phyloP scores from a whole-genome alignment of 2,797 vertebrate genomes.

The Tauraco hartlaubi region DNA sequence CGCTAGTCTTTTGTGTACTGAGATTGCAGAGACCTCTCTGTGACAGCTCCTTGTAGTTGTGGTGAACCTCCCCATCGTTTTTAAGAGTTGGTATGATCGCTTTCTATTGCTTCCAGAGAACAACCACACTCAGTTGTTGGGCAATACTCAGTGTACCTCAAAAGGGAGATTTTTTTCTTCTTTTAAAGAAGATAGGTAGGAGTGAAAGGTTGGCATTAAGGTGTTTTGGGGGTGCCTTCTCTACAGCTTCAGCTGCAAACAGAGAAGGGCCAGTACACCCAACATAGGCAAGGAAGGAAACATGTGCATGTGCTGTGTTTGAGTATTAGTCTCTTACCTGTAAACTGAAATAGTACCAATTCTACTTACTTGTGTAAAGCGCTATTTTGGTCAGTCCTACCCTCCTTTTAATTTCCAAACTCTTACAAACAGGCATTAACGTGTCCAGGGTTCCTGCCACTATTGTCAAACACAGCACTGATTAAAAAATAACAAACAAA shows the following conservation, averaged over 20 bases:
- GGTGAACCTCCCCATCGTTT: fast-evolving
- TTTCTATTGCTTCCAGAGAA: background rate
- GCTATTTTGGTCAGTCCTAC: background rate
- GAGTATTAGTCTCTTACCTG: background rate
- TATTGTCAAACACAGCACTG: background rate
- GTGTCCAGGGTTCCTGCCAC: background rate
- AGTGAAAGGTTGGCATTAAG: background rate
- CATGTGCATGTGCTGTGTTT: background rate
- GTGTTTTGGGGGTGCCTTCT: background rate
- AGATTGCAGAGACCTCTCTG: background rate
- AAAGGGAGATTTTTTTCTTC: background rate
- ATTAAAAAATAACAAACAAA: background rate
- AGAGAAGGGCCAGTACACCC: background rate
- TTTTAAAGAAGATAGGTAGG: background rate
- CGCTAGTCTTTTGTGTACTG: background rate
- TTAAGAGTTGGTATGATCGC: background rate
- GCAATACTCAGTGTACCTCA: background rate
- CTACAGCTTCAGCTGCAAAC: background rate
- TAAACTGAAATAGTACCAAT: background rate
- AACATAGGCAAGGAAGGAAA: background rate
- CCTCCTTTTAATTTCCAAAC: background rate
- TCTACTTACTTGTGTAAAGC: background rate
- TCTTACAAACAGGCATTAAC: background rate
- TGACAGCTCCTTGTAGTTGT: fast-evolving
- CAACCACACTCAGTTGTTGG: background rate